Conservation (phyloP, 1,140 invertebrate species). For the Lysiphlebus fabarum region DNA sequence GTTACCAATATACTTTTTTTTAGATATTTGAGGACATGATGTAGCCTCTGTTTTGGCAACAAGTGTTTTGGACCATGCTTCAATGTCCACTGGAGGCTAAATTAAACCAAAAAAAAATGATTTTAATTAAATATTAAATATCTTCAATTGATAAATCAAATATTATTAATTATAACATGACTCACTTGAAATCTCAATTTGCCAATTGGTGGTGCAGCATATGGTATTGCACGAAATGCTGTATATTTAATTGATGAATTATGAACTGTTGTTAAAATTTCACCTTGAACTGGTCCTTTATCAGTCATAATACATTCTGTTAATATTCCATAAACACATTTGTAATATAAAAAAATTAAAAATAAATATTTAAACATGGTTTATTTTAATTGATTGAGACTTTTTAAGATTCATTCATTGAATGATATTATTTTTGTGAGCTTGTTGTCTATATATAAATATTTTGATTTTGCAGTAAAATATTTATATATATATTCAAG, state of each 20-base stretch:
- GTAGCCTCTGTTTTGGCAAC: conserved; percentile 23
- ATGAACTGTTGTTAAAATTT: conserved; percentile 26
- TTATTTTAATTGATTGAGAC: too few species aligned
- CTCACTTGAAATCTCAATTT: conserved; percentile 31
- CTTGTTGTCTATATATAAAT: too few species aligned
- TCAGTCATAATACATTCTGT: conserved; percentile 12
- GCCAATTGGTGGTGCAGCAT: conserved; percentile 31
- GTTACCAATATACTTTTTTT: neutral
- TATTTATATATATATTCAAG: too few species aligned
- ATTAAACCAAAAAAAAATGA: neutral
- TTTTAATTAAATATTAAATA: neutral
- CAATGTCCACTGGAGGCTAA: conserved; percentile 28
- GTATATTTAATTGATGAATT: conserved; percentile 25
- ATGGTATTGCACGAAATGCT: conserved; percentile 39
- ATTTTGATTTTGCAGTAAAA: too few species aligned
- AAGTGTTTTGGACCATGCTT: conserved; percentile 26
- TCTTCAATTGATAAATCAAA: neutral
- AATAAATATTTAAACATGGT: too few species aligned
- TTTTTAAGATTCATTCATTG: too few species aligned
- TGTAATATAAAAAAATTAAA: too few species aligned
- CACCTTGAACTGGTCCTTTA: conserved; percentile 23
- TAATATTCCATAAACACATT: neutral
- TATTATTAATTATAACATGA: too few species aligned
- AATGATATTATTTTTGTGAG: too few species aligned
- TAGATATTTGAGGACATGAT: conserved; percentile 28